Percentiles rank a stretch among this genome's conserved stretches.
phyloP scores from a whole-genome alignment of 2,113 vertebrate species.

The Hydrochoerus hydrochaeris region DNA sequence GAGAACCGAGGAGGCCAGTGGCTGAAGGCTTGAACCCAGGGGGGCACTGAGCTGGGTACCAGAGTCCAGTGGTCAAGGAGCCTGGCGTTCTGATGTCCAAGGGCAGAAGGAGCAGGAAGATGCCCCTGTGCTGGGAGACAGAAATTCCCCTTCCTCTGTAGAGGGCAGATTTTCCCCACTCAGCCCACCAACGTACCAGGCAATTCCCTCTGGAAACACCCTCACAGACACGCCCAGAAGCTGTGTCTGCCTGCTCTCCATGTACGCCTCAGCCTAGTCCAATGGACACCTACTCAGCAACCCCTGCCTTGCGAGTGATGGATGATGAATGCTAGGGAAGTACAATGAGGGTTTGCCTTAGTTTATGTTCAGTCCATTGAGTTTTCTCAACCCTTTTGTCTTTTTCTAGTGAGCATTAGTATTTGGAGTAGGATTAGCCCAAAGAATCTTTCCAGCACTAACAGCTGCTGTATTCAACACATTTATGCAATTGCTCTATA shows the following conservation, averaged over 20 bases:
- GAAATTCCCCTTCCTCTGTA: neutral
- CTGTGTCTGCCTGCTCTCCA: neutral
- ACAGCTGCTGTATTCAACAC: neutral
- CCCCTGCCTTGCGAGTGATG: neutral
- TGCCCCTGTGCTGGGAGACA: neutral
- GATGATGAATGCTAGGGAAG: neutral
- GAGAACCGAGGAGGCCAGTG: too few species aligned
- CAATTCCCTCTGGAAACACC: neutral
- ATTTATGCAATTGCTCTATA: neutral
- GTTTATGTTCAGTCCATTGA: neutral
- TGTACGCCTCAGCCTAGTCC: neutral
- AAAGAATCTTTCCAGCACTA: neutral
- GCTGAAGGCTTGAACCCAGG: neutral
- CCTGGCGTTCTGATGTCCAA: neutral
- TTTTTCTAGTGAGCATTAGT: constrained; percentile 10
- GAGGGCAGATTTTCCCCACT: neutral
- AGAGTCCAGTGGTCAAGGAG: neutral
- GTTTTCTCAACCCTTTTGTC: neutral
- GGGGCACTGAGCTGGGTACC: accelerated
- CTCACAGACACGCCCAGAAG: neutral
- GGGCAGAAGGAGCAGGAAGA: neutral
- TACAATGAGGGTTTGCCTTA: neutral
- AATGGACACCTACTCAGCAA: neutral
- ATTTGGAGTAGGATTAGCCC: neutral
- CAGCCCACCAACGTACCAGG: neutral